phyloP scores from a whole-genome alignment of 2,113 vertebrate species.

The Syngnathus floridae region DNA sequence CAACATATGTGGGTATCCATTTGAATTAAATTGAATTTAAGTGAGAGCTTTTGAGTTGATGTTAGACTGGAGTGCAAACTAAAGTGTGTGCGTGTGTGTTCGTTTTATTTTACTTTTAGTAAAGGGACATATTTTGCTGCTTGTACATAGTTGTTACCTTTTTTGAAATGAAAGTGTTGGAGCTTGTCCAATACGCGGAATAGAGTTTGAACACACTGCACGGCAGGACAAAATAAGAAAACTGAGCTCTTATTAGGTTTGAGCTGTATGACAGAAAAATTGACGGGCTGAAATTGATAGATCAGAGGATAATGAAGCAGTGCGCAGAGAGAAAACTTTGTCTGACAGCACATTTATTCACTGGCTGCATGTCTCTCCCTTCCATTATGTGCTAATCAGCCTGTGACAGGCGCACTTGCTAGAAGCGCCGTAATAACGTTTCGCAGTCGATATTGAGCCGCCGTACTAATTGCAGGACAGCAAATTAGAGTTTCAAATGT shows the following conservation, averaged over 20 bases:
- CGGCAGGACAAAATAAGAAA: not conserved
- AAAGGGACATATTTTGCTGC: not conserved
- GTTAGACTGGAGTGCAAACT: too few relatives aligned
- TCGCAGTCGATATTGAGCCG: slow-evolving; percentile 42
- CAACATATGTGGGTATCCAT: too few relatives aligned
- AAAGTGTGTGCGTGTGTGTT: not conserved
- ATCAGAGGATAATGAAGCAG: slow-evolving; percentile 40
- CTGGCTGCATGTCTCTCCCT: slow-evolving; percentile 21
- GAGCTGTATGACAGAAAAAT: slow-evolving; percentile 22
- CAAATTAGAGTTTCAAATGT: slow-evolving; percentile 38
- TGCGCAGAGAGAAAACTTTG: slow-evolving; percentile 2
- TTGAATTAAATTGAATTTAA: not conserved
- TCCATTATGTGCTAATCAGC: slow-evolving; percentile 30
- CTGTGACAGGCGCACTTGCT: slow-evolving; percentile 25
- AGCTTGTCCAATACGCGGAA: not conserved
- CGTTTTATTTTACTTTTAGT: too few relatives aligned
- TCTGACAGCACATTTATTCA: slow-evolving; percentile 12
- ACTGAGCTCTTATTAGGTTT: slow-evolving; percentile 8
- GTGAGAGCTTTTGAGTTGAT: not conserved
- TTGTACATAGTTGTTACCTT: too few relatives aligned
- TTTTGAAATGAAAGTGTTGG: too few relatives aligned
- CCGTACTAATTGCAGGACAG: slow-evolving; percentile 36
- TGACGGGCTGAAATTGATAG: slow-evolving; percentile 10
- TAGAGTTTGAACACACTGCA: slow-evolving; percentile 7
- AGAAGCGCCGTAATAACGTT: slow-evolving; percentile 48